A percentile compares a stretch with the other conserved stretches of the same genome.
Evolutionary conservation across 2,113 vertebrate species (phyloP).

Genomic region (Axis porcinus): DNA sequence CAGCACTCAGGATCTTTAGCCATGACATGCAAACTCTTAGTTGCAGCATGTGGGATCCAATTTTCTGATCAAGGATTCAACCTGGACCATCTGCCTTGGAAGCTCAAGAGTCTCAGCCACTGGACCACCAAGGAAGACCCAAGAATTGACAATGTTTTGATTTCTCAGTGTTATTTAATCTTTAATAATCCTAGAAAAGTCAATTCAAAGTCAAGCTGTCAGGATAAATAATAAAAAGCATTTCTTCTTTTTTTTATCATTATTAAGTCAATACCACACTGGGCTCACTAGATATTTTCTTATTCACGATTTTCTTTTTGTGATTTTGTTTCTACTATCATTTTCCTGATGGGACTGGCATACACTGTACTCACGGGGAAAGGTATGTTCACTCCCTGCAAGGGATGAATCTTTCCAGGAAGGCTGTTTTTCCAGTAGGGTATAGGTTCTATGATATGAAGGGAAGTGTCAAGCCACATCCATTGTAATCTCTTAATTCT

Average conservation of each 20-base stretch:
- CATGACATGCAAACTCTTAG: not conserved
- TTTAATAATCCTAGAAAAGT: not conserved
- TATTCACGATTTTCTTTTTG: not conserved
- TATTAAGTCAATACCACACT: not conserved
- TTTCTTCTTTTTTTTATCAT: not conserved
- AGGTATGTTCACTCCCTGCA: not conserved
- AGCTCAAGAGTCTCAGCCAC: not conserved
- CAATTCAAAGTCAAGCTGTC: not conserved
- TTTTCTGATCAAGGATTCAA: not conserved
- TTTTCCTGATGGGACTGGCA: not conserved
- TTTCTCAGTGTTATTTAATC: constrained; percentile 17
- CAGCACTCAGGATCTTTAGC: not conserved
- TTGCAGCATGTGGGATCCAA: not conserved
- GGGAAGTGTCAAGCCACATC: not conserved
- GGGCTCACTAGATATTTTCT: not conserved
- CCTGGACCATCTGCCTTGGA: not conserved
- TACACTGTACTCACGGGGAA: not conserved
- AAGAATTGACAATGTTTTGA: constrained; percentile 6
- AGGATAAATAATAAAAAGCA: not conserved
- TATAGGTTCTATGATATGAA: not conserved
- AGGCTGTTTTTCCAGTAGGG: not conserved
- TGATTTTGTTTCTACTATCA: not conserved
- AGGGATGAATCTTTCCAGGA: not conserved
- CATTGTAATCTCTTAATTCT: not conserved
- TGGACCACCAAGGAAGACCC: not conserved